Conservation (phyloP, 2,113 vertebrate genomes). For the Syrrhaptes paradoxus region DNA sequence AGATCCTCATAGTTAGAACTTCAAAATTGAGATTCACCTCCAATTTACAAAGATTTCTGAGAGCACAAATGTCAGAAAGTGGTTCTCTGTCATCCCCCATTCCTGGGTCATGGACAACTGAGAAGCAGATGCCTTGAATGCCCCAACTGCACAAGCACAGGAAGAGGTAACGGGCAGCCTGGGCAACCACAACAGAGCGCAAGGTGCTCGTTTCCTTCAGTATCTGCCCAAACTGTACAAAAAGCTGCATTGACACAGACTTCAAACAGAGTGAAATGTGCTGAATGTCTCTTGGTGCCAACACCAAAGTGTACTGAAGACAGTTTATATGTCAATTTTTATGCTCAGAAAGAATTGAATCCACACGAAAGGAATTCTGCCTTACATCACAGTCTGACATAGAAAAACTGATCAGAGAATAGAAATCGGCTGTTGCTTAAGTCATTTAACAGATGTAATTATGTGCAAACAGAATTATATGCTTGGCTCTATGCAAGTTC, state of each 20-base stretch:
- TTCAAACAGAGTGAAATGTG: not conserved
- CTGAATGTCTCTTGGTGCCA: not conserved
- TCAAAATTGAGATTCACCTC: not conserved
- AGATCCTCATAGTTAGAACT: not conserved
- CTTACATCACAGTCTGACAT: not conserved
- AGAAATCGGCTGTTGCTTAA: not conserved
- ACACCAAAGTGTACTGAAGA: not conserved
- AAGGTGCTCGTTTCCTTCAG: not conserved
- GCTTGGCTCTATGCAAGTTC: not conserved
- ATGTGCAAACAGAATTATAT: not conserved
- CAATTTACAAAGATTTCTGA: not conserved
- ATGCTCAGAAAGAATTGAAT: not conserved
- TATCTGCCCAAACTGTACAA: not conserved
- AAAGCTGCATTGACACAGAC: not conserved
- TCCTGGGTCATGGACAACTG: not conserved
- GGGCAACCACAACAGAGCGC: fast-evolving
- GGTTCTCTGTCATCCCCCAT: not conserved
- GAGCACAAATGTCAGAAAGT: not conserved
- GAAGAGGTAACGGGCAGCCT: not conserved
- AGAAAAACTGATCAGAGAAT: not conserved
- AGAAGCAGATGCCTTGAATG: not conserved
- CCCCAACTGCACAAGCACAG: not conserved
- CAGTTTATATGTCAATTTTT: not conserved
- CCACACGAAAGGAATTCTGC: not conserved
- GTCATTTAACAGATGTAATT: conserved; percentile 15